These are phyloP conservation scores for Sesia apiformis DNA, from an alignment of 2,888 invertebrate species.

Conservation along the genomic window DNA sequence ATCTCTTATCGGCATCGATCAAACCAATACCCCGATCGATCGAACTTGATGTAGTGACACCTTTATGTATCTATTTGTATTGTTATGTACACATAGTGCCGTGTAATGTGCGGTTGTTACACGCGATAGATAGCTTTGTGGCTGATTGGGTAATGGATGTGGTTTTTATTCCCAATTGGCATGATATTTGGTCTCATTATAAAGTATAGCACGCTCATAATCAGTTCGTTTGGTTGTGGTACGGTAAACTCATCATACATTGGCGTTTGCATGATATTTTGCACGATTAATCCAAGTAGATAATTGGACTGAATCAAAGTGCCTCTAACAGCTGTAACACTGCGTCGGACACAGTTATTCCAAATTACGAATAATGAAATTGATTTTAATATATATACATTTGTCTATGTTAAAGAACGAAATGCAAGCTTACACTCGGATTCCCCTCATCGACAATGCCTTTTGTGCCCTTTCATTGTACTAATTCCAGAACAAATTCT, in stretches of 20 bases:
- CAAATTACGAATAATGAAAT: no score
- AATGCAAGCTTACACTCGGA: no score
- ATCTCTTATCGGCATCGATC: no score
- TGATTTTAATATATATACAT: no score
- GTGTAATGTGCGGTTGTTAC: constrained; percentile 23
- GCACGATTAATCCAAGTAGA: constrained; percentile 10
- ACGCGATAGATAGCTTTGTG: constrained; percentile 41
- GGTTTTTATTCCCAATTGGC: constrained; percentile 45
- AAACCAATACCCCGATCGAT: no score
- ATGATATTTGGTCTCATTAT: constrained; percentile 24
- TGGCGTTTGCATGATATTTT: constrained; percentile 17
- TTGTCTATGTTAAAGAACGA: no score
- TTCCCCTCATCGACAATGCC: no score
- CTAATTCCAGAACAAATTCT: no score
- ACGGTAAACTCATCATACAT: constrained; percentile 2
- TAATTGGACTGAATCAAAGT: constrained; percentile 1
- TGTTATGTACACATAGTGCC: constrained; percentile 22
- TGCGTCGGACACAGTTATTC: not conserved
- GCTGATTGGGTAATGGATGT: constrained; percentile 46
- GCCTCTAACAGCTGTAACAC: not conserved
- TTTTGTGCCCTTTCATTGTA: no score
- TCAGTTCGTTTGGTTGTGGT: constrained; percentile 14
- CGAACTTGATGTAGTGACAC: not conserved
- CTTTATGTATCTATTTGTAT: not conserved
- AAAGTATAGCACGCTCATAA: constrained; percentile 25